Base-by-base conservation (phyloP, 2,797 vertebrate genomes). In the Novumbra hubbsi region DNA sequence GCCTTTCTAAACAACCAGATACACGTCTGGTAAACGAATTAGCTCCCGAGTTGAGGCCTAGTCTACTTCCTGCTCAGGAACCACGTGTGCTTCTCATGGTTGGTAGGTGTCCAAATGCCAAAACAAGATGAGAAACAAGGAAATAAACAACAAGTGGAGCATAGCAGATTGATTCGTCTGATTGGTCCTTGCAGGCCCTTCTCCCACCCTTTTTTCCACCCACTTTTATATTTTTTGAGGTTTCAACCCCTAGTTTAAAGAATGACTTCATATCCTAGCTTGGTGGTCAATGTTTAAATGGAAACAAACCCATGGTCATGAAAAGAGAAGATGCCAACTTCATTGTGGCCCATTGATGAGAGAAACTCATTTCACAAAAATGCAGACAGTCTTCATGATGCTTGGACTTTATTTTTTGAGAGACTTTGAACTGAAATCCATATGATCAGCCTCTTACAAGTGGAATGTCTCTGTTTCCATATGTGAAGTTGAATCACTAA, bases 311-410 rank as follows among this genome's bases (percentile, higher is more conserved):
- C 55, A 57, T 60, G 45, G 30, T 75, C 72, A 62, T 80, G 79
- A 78, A 57, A 78, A 74, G 68, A 81, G 64, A 72, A 78, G 68
- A 79, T 82, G 73, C 77, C 80, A 82, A 82, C 79, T 85, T 82
- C 78, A 87, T 85, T 83, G 76, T 80, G 80, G 87, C 85, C 77
- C 83, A 86, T 30, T 34, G 81, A 87, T 78, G 86, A 89, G 89
- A 89, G 86, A 88, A 90, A 89, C 68, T 77, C 81, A 88, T 91
- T 88, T 81, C 68, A 52, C 81, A 49, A 76, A 85, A 72, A 77
- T 86, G 80, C 88, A 90, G 86, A 85, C 84, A 82, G 78, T 83
- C 84, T 73, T 84, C 72, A 64, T 81, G 75, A 84, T 83, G 68
- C 78, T 71, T 77, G 77, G 57, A 73, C 73, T 80, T 84, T 87